Base-by-base conservation (phyloP, 2,797 vertebrate genomes). In the Falco novaeseelandiae region DNA sequence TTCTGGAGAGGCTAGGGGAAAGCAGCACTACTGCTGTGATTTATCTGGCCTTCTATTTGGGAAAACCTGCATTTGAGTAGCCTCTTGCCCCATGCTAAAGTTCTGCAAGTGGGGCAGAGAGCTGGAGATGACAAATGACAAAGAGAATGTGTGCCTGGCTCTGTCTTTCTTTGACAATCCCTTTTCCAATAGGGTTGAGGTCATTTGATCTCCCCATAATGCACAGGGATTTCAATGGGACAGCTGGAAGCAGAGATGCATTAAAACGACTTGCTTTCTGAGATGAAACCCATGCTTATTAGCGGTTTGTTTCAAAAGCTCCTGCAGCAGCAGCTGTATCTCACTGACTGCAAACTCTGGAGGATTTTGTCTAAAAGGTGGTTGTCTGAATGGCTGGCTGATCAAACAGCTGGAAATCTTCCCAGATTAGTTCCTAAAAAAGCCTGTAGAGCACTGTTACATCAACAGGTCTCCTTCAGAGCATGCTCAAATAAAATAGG, bases 211-310 rank as follows among this genome's bases (percentile, higher is more conserved):
- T 93, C 92, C 57, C 49, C 52, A 54, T 3, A 69, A 91, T 12
- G 61, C 78, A 65, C 42, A 62, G 72, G 74, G 86, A 85, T 96
- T 97, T 92, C 78, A 95, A 90, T 85, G 70, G 69, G 93, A 91
- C 71, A 96, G 91, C 89, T 95, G 91, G 91, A 91, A 86, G 77
- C 63, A 88, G 77, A 61, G 55, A 51, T 85, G 69, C 65, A 78
- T 96, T 96, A 73, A 89, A 90, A 46, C 0, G 2, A 34, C 29
- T 89, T 77, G 10, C 22, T 70, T 62, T 91, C 67, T 65, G 82
- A 89, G 78, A 95, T 66, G 44, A 92, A 95, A 96, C 65, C 46
- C 52, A 40, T 85, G 74, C 86, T 89, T 94, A 87, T 94, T 93
- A 95, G 73, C 2, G 2, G 40, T 82, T 83, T 95, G n/a, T 92